Percentiles rank a stretch among this genome's conserved stretches.
Conservation (phyloP, 2,113 vertebrate genomes). For the Brienomyrus brachyistius region DNA sequence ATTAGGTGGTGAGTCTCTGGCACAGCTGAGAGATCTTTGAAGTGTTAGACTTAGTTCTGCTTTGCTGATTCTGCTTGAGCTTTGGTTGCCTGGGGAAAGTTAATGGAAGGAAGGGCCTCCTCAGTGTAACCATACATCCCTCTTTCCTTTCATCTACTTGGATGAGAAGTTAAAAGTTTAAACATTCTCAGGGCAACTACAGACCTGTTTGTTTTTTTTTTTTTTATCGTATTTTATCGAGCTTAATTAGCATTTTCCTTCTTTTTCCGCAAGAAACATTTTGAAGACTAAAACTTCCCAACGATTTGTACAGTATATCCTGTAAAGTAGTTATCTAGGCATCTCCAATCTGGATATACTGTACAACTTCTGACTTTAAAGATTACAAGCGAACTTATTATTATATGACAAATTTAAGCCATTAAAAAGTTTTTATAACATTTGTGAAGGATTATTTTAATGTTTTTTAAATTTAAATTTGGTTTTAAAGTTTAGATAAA, state of each 20-base stretch:
- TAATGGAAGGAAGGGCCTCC: slow-evolving; percentile 10
- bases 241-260: not conserved
- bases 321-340: not conserved
- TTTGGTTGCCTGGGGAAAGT: slow-evolving; percentile 32
- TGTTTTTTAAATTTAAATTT: not conserved
- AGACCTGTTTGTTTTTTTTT: not conserved
- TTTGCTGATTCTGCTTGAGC: slow-evolving; percentile 28
- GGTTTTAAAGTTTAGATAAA: not conserved
- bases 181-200: not conserved
- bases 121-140: slow-evolving; percentile 17
- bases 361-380: not conserved
- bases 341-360: not conserved
- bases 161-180: slow-evolving; percentile 12
- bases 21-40: slow-evolving; percentile 33
- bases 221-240: not conserved
- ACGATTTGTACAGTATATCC: not conserved
- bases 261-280: not conserved
- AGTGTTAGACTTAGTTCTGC: slow-evolving; percentile 29
- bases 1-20: slow-evolving; percentile 15
- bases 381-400: not conserved
- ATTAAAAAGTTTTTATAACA: not conserved
- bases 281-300: not conserved
- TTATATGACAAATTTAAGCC: not conserved
- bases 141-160: slow-evolving; percentile 17
- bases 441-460: not conserved